Percentiles rank a stretch among this genome's conserved stretches.
Evolutionary conservation across 2,888 invertebrate genomes (phyloP).

Genomic region (Lissocephala sabroskyi): DNA sequence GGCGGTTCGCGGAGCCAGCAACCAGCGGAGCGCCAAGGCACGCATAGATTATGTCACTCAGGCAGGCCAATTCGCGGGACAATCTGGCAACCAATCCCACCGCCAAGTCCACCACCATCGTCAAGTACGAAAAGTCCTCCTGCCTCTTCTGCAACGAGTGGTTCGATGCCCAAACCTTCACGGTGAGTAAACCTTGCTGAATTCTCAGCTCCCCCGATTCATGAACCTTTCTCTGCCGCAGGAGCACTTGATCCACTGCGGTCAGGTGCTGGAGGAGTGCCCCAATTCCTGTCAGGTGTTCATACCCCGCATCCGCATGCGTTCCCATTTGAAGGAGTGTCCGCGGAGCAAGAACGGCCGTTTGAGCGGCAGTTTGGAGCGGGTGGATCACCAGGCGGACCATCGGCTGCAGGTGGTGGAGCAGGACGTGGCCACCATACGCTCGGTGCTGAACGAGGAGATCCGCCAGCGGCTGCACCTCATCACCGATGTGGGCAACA

Average conservation of each 20-base stretch:
- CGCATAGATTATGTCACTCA: slow-evolving; percentile 31
- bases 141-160: slow-evolving; percentile 81
- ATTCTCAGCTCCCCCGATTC: too few relatives aligned
- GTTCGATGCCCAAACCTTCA: slow-evolving; percentile 78
- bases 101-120: slow-evolving; percentile 56
- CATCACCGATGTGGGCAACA: slow-evolving; percentile 70
- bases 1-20: slow-evolving; percentile 32
- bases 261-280: slow-evolving; percentile 82
- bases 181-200: slow-evolving; percentile 75
- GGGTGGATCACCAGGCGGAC: slow-evolving; percentile 49
- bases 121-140: slow-evolving; percentile 74
- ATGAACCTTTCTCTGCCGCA: slow-evolving; percentile 54
- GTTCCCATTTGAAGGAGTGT: slow-evolving; percentile 75
- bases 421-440: slow-evolving; percentile 56
- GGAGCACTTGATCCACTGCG: slow-evolving; percentile 81
- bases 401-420: slow-evolving; percentile 61
- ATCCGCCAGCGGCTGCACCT: slow-evolving; percentile 70
- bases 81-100: not conserved
- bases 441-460: slow-evolving; percentile 71
- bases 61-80: slow-evolving; percentile 12
- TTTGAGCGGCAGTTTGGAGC: slow-evolving; percentile 40
- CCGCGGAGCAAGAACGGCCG: slow-evolving; percentile 52
- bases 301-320: slow-evolving; percentile 78
- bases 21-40: not conserved
- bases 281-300: slow-evolving; percentile 81